Percentiles rank a stretch among this genome's conserved stretches.
phyloP scores from a whole-genome alignment of 2,113 vertebrate genomes.

The Mellivora capensis region DNA sequence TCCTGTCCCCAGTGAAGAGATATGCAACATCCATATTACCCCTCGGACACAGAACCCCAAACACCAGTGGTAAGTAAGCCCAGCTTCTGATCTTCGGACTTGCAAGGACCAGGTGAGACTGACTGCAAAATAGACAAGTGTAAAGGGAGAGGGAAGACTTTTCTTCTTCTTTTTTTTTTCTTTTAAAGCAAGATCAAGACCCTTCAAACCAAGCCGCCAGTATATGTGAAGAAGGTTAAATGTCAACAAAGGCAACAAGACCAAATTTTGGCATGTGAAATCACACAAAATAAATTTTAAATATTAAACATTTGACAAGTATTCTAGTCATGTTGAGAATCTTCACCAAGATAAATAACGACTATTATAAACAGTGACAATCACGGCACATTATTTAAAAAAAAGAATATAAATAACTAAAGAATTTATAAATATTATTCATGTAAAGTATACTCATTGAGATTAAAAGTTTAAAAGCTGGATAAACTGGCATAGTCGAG shows the following conservation, averaged over 20 bases:
- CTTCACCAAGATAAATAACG: background rate
- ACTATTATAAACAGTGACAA: background rate
- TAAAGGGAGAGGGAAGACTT: background rate
- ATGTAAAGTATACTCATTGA: background rate
- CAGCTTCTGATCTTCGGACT: background rate
- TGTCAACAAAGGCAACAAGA: background rate
- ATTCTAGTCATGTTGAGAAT: background rate
- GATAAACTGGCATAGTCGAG: background rate
- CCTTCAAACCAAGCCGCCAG: background rate
- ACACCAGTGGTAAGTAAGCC: background rate
- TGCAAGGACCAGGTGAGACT: background rate
- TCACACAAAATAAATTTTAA: background rate
- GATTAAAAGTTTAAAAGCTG: background rate
- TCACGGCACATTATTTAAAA: background rate
- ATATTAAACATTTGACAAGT: background rate
- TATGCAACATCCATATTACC: background rate
- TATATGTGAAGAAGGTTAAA: background rate
- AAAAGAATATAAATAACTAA: background rate
- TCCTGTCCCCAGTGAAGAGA: background rate
- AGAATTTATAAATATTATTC: background rate
- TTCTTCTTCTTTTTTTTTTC: background rate
- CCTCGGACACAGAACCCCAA: background rate
- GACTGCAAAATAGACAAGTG: background rate
- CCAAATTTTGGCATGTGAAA: background rate
- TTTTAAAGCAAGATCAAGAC: background rate